Conservation (phyloP, 2,797 vertebrate species). For the Sitta carolinensis region DNA sequence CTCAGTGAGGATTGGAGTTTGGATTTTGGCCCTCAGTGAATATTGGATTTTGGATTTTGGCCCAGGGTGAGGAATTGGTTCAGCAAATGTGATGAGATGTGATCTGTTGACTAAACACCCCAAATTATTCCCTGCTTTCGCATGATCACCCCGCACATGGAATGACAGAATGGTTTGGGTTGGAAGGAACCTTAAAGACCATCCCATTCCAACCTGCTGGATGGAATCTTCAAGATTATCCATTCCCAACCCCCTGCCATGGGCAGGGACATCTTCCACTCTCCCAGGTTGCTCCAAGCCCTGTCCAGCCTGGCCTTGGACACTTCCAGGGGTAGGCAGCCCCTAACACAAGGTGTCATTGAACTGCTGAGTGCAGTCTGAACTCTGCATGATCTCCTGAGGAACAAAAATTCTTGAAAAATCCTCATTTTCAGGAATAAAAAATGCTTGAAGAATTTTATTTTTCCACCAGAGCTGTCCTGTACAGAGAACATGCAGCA, state of each 20-base stretch:
- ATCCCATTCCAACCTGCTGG: not conserved
- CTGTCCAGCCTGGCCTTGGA: fast-evolving
- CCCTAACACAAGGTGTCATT: fast-evolving
- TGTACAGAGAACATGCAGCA: not conserved
- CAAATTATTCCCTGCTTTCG: fast-evolving
- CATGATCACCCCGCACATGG: fast-evolving
- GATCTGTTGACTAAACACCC: not conserved
- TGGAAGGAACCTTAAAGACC: not conserved
- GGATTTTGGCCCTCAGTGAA: too few species aligned
- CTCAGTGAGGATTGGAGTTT: too few species aligned
- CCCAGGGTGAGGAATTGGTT: too few species aligned
- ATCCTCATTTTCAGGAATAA: not conserved
- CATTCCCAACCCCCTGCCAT: not conserved
- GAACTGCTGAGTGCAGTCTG: fast-evolving
- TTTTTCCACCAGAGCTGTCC: not conserved
- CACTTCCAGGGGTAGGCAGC: not conserved
- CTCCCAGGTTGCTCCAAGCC: not conserved
- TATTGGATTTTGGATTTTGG: too few species aligned
- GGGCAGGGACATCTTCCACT: not conserved
- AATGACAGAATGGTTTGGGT: not conserved
- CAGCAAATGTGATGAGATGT: too few species aligned
- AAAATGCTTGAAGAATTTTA: not conserved
- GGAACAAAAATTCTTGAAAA: not conserved
- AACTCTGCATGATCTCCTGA: not conserved
- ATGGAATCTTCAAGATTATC: not conserved